A percentile compares a stretch with the other conserved stretches of the same genome.
These are phyloP conservation scores for Riptortus pedestris DNA, from an alignment of 1,140 invertebrate genomes.

Conservation along the genomic window DNA sequence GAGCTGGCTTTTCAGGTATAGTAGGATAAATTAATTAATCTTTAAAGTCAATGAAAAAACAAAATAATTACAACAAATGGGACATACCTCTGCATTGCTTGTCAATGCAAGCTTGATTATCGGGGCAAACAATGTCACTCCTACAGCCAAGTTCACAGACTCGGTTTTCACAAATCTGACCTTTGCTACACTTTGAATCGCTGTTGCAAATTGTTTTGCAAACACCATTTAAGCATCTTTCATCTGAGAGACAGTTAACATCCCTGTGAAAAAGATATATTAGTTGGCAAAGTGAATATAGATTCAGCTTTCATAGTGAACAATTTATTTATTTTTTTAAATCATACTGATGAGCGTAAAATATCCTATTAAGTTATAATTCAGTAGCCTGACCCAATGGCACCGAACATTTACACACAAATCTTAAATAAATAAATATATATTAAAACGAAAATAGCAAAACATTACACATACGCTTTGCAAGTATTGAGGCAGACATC, in stretches of 20 bases:
- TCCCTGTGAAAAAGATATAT: constrained; percentile 47
- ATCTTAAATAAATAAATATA: not conserved
- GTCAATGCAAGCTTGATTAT: constrained; percentile 64
- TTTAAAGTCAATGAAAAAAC: too few relatives aligned
- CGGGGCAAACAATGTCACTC: constrained; percentile 64
- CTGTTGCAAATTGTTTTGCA: constrained; percentile 76
- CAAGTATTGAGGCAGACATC: constrained; percentile 63
- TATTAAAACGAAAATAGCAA: not conserved
- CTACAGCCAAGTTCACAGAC: constrained; percentile 75
- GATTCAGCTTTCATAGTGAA: constrained; percentile 21
- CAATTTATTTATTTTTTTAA: constrained; percentile 26
- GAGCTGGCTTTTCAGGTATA: too few relatives aligned
- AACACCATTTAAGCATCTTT: constrained; percentile 66
- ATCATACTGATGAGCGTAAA: too few relatives aligned
- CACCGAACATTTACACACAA: not conserved
- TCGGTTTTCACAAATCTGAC: constrained; percentile 76
- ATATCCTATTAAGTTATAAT: too few relatives aligned
- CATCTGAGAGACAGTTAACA: constrained; percentile 66
- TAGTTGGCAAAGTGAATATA: constrained; percentile 8
- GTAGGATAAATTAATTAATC: too few relatives aligned
- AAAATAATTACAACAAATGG: not conserved
- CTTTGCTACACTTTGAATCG: constrained; percentile 59
- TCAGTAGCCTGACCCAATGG: too few relatives aligned
- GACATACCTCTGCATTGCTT: constrained; percentile 63
- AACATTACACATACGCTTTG: constrained; percentile 44